Evolutionary conservation across 2,888 invertebrate species (phyloP).

Genomic region (Erebia ligea): DNA sequence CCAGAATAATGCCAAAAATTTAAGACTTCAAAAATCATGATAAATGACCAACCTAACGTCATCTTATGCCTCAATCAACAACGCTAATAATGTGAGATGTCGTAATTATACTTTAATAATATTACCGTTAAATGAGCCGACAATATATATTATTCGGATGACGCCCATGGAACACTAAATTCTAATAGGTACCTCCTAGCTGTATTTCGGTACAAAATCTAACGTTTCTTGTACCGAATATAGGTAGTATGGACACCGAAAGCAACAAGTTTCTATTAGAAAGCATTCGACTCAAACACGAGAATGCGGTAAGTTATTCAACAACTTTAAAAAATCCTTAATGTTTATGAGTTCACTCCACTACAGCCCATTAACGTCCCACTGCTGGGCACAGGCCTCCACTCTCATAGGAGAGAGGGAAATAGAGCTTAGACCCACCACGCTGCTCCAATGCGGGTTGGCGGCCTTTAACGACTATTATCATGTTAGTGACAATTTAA

Average conservation of each 20-base stretch:
- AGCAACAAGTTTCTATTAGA: conserved; percentile 59
- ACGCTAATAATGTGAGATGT: conserved; percentile 8
- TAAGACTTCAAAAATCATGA: not conserved
- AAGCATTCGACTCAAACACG: conserved; percentile 61
- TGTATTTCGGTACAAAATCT: conserved; percentile 2
- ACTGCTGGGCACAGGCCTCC: no score
- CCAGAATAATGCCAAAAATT: not conserved
- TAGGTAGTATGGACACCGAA: conserved; percentile 60
- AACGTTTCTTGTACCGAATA: not conserved
- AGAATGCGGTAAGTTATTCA: conserved; percentile 44
- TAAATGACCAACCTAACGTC: not conserved
- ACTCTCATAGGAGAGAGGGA: no score
- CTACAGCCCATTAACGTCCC: no score
- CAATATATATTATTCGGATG: not conserved
- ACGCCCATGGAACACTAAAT: conserved; percentile 26
- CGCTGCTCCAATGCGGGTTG: no score
- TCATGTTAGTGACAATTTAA: no score
- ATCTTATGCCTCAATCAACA: not conserved
- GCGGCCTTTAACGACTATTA: no score
- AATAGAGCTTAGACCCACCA: no score
- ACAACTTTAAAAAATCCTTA: no score
- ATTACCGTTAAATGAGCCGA: not conserved
- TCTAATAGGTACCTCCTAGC: not conserved
- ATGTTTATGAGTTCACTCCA: no score
- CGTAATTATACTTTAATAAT: not conserved